Evolutionary conservation across 1,140 invertebrate genomes (phyloP).

Genomic region (Agrypnia vestita): DNA sequence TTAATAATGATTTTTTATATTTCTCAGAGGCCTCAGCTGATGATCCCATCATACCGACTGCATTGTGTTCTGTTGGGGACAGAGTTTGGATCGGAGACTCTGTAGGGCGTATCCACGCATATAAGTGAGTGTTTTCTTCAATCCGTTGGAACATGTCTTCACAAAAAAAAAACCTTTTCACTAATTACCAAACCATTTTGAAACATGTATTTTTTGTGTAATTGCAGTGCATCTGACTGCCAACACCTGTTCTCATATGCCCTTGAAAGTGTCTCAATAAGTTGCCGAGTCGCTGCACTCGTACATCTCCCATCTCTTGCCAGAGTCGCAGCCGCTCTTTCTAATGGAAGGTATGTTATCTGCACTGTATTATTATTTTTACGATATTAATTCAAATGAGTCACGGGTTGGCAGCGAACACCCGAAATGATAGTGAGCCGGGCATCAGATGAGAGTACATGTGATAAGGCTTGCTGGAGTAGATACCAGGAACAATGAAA

Average conservation of each 20-base stretch:
- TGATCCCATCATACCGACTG: conserved; percentile 75
- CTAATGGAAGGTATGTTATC: conserved; percentile 74
- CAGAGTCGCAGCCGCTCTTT: conserved; percentile 81
- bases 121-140: conserved; percentile 73
- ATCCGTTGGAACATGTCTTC: too few relatives aligned
- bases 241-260: conserved; percentile 75
- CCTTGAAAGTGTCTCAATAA: conserved; percentile 71
- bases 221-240: conserved; percentile 71
- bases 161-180: too few relatives aligned
- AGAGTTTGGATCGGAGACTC: conserved; percentile 92
- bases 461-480: too few relatives aligned
- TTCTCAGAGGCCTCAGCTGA: conserved; percentile 62
- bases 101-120: conserved; percentile 85
- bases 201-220: neutral
- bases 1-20: conserved; percentile 10
- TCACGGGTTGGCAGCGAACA: too few relatives aligned
- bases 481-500: too few relatives aligned
- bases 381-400: too few relatives aligned
- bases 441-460: too few relatives aligned
- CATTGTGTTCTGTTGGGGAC: conserved; percentile 79
- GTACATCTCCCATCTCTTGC: conserved; percentile 78
- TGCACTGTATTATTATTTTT: too few relatives aligned
- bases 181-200: too few relatives aligned
- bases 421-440: too few relatives aligned
- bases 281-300: conserved; percentile 77